Evolutionary conservation across 2,113 vertebrate species (phyloP).

Genomic region (Campylomormyrus tamandua): DNA sequence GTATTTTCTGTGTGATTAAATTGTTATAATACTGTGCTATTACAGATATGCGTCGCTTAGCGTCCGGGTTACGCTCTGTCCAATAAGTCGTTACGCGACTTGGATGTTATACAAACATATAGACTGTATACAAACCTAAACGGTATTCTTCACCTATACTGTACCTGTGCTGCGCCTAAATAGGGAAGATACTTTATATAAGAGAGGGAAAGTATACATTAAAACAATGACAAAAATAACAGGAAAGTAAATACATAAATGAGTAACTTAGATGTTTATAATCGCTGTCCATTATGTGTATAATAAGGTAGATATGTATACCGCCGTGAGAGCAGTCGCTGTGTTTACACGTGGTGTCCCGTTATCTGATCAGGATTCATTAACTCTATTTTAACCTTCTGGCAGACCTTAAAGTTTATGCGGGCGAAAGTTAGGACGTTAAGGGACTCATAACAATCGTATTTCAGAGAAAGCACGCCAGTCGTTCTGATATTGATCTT

Average conservation of each 20-base stretch:
- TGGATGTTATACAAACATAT: neutral
- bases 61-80: neutral
- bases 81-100: neutral
- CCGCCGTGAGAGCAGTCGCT: neutral
- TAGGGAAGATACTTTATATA: neutral
- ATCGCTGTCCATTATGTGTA: neutral
- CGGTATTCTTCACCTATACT: neutral
- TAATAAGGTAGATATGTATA: neutral
- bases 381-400: neutral
- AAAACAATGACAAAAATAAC: neutral
- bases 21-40: neutral
- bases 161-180: neutral
- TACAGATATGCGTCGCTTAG: neutral
- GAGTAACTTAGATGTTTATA: neutral
- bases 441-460: neutral
- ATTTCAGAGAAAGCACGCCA: neutral
- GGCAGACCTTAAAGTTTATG: neutral
- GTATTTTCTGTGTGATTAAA: neutral
- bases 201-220: neutral
- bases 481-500: neutral
- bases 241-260: neutral
- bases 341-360: neutral
- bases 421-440: neutral
- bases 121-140: neutral
- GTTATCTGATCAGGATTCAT: neutral